Percentiles rank a stretch among this genome's conserved stretches.
Evolutionary conservation across 1,140 invertebrate species (phyloP).

Genomic region (Lucilia sericata): DNA sequence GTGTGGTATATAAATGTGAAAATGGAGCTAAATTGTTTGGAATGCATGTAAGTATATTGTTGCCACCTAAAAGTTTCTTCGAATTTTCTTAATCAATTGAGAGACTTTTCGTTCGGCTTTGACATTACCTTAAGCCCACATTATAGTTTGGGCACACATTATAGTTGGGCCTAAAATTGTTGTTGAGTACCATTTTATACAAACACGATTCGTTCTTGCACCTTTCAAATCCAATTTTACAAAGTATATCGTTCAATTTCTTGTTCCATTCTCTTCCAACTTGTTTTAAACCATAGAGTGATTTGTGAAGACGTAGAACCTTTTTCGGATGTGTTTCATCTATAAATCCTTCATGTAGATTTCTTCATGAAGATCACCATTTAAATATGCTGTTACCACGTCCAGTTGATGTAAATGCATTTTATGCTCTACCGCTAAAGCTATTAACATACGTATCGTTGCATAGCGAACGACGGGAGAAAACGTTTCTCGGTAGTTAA

Average conservation of each 20-base stretch:
- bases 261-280: constrained; percentile 24
- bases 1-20: no score
- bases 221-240: neutral
- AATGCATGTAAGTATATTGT: no score
- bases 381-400: constrained; percentile 50
- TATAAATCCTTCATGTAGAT: constrained; percentile 62
- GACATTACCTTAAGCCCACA: no score
- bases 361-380: constrained; percentile 55
- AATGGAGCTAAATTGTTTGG: no score
- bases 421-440: constrained; percentile 29
- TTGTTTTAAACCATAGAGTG: no score
- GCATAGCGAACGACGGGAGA: constrained; percentile 48
- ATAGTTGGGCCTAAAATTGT: no score
- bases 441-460: constrained; percentile 51
- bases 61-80: no score
- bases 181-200: neutral
- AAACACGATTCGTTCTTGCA: constrained; percentile 33
- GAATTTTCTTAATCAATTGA: no score
- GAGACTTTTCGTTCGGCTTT: no score
- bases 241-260: no score
- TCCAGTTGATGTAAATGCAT: constrained; percentile 53
- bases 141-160: no score
- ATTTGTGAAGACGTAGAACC: constrained; percentile 41
- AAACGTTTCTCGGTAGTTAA: constrained; percentile 42
- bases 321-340: constrained; percentile 45